Evolutionary conservation across 2,888 invertebrate genomes (phyloP), one percentile per base, ranked within the genome.

Genomic region (Agriopis aurantiaria): DNA sequence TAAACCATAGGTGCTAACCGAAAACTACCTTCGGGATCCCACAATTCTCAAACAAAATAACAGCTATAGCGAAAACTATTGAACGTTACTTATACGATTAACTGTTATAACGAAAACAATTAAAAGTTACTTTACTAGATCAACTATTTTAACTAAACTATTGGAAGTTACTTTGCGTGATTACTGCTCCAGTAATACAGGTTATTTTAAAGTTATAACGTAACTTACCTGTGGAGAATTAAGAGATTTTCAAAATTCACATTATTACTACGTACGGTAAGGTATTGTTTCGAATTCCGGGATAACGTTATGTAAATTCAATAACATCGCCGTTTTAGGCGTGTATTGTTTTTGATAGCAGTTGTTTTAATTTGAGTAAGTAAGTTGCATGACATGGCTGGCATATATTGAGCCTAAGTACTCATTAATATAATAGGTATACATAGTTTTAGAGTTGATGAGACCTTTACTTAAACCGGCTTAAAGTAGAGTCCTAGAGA

Each of bases 1-100:
- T 92, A 92, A 91, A 89, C 91, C 91, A 87, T 83, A 84, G 84
- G 87, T 85, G 87, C 90, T 94, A 93, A 93, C 91, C 88, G 88
- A 81, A 81, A 83, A 83, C 86, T 85, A 85, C 87, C 86, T 82
- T 81, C 76, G 62, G 68, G 75, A 76, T 74, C 78, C 76, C 75
- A 73, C 74, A 71, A 78, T 77, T 80, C 80, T 78, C 73, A 76
- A 82, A 69, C 83, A 63, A 58, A 74, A 74, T 46, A 57, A 43
- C 48, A 56, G 10, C 65, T 63, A 66, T 46, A 9, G 78, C 83
- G 81, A 83, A 87, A 87, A 86, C 88, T 89, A 89, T 88, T 86
- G 86, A 88, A 88, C 87, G 84, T 86, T 86, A 85, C 86, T 87
- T 85, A 82, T 82, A 6, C 49, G 59, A 62, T 49, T 40, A 52